Evolutionary conservation across 2,797 vertebrate genomes (phyloP).

Genomic region (Sphenodon punctatus): DNA sequence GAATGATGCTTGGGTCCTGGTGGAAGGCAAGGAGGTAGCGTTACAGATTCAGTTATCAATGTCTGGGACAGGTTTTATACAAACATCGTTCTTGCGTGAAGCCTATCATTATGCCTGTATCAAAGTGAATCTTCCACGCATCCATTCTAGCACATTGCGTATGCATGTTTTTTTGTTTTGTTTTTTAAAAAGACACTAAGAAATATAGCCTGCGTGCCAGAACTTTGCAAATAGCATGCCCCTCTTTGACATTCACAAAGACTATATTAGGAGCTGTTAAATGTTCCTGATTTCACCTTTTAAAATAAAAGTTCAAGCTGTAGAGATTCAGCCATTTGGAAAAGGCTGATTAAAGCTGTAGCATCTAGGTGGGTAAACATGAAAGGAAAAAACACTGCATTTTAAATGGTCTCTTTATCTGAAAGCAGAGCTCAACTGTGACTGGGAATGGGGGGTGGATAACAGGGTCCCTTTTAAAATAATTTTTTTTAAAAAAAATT

Average conservation of each 20-base stretch:
- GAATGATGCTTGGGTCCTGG: no score
- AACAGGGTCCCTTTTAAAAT: no score
- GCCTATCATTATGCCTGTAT: background rate
- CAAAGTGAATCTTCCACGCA: background rate
- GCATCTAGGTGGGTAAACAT: background rate
- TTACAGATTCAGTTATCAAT: background rate
- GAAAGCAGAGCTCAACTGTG: background rate
- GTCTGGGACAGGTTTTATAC: background rate
- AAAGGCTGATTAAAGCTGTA: slow-evolving; percentile 26
- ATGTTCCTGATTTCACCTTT: slow-evolving; percentile 24
- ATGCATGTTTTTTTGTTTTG: rapidly evolving
- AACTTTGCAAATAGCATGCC: slow-evolving; percentile 20
- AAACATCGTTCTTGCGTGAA: background rate
- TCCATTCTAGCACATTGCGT: background rate
- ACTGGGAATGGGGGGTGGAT: no score
- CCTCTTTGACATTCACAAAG: slow-evolving; percentile 33
- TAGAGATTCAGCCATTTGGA: slow-evolving; percentile 17
- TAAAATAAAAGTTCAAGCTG: slow-evolving; percentile 6
- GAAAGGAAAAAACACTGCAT: slow-evolving; percentile 24
- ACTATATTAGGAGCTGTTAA: background rate
- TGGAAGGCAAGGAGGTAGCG: background rate
- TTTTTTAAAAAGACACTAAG: no score
- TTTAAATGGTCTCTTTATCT: slow-evolving; percentile 21
- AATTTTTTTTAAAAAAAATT: no score
- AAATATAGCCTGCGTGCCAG: background rate